A percentile compares a stretch with the other conserved stretches of the same genome.
Evolutionary conservation across 2,113 vertebrate species (phyloP).

Genomic region (Hypomesus transpacificus): DNA sequence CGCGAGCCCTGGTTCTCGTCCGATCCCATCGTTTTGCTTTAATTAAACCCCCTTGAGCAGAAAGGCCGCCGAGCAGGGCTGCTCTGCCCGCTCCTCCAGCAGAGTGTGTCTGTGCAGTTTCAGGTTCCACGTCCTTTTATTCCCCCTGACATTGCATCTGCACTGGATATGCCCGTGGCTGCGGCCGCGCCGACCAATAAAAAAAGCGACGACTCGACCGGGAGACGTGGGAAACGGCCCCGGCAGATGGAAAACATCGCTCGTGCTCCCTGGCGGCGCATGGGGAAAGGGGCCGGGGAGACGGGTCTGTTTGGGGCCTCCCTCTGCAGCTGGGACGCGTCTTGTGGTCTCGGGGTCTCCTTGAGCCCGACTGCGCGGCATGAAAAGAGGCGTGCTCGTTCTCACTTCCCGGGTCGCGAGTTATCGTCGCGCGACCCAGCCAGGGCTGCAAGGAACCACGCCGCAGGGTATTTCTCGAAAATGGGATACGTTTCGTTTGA

Average conservation of each 20-base stretch:
- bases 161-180: slow-evolving; percentile 2
- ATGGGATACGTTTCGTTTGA: background rate
- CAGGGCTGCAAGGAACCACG: too few species aligned
- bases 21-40: slow-evolving; percentile 39
- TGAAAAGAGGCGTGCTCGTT: slow-evolving; percentile 1
- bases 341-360: background rate
- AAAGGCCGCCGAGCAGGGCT: background rate
- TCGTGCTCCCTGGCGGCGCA: slow-evolving; percentile 7
- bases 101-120: slow-evolving; percentile 41
- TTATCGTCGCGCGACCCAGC: too few species aligned
- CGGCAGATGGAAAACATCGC: slow-evolving; percentile 32
- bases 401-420: background rate
- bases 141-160: slow-evolving; percentile 40
- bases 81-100: slow-evolving; percentile 5
- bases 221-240: slow-evolving; percentile 11
- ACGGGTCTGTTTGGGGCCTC: background rate
- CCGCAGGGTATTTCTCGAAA: background rate
- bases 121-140: slow-evolving; percentile 42
- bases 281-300: slow-evolving; percentile 1
- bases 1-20: slow-evolving; percentile 22
- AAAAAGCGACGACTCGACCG: background rate
- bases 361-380: background rate
- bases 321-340: slow-evolving; percentile 13
- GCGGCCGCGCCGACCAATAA: slow-evolving; percentile 12
- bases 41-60: slow-evolving; percentile 41